These are phyloP conservation scores for Napeogenes sylphis DNA, from an alignment of 2,888 invertebrate genomes.

Conservation along the genomic window DNA sequence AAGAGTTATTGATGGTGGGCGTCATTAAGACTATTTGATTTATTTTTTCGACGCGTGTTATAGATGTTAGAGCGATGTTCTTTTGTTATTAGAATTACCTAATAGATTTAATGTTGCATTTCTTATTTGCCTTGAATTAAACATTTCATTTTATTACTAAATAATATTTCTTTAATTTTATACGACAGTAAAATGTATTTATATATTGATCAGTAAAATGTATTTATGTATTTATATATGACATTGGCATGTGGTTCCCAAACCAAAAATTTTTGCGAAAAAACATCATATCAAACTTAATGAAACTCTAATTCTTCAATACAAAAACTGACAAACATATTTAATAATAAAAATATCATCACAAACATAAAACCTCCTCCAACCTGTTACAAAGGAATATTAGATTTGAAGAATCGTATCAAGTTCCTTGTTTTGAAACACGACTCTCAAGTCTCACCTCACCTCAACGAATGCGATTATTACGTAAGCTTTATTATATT, in stretches of 20 bases:
- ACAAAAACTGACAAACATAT: not conserved
- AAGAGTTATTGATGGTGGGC: slow-evolving; percentile 78
- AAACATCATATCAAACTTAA: not conserved
- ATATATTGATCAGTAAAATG: no score
- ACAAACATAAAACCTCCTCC: slow-evolving; percentile 23
- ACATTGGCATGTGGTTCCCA: not conserved
- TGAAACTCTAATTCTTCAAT: not conserved
- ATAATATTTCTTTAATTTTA: no score
- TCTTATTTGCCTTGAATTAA: no score
- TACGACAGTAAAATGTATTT: no score
- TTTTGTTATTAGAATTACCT: slow-evolving; percentile 59
- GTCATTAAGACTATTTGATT: slow-evolving; percentile 72
- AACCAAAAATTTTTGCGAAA: not conserved
- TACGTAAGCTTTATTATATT: slow-evolving; percentile 51
- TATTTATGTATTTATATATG: no score
- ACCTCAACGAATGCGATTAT: slow-evolving; percentile 39
- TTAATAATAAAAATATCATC: slow-evolving; percentile 10
- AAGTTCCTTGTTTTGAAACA: slow-evolving; percentile 69
- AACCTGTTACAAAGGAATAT: slow-evolving; percentile 37
- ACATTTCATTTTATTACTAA: no score
- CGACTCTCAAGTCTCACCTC: slow-evolving; percentile 42
- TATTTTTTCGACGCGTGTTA: slow-evolving; percentile 78
- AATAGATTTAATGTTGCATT: no score
- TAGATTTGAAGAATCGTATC: slow-evolving; percentile 60
- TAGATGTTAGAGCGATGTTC: slow-evolving; percentile 56